These are phyloP conservation scores for Rana temporaria DNA, from an alignment of 2,113 vertebrate genomes.

Conservation along the genomic window DNA sequence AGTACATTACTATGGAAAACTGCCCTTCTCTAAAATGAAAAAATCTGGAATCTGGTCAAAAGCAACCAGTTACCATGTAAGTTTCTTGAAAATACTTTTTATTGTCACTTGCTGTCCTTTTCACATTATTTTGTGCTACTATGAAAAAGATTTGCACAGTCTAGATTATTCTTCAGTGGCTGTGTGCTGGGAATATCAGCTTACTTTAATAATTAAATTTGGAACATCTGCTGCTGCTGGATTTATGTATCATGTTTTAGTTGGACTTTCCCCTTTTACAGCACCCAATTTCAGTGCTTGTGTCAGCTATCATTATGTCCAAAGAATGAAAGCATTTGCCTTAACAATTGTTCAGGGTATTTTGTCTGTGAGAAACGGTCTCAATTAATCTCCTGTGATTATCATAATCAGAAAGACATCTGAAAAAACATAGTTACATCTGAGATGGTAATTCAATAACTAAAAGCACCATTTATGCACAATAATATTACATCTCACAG, in stretches of 20 bases:
- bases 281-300: slow-evolving; percentile 29
- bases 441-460: slow-evolving; percentile 64
- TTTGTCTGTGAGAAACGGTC: slow-evolving; percentile 68
- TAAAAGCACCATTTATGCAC: slow-evolving; percentile 19
- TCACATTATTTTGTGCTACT: not conserved
- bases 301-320: not conserved
- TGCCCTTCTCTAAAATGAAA: too few relatives aligned
- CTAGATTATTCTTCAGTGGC: not conserved
- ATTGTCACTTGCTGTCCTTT: too few relatives aligned
- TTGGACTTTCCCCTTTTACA: slow-evolving; percentile 29
- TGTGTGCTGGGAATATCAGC: slow-evolving; percentile 9
- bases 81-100: too few relatives aligned
- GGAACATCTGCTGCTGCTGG: slow-evolving; percentile 36
- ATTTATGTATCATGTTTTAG: slow-evolving; percentile 27
- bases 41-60: too few relatives aligned
- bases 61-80: too few relatives aligned
- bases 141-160: not conserved
- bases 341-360: slow-evolving; percentile 72
- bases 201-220: slow-evolving; percentile 29
- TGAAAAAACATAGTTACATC: slow-evolving; percentile 69
- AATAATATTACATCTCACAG: not conserved
- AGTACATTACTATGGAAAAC: too few relatives aligned
- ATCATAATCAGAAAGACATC: slow-evolving; percentile 71
- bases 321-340: slow-evolving; percentile 36
- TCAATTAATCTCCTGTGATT: slow-evolving; percentile 71